A percentile compares a stretch with the other conserved stretches of the same genome.
Evolutionary conservation across 2,113 vertebrate species (phyloP).

Genomic region (Gobio gobio): DNA sequence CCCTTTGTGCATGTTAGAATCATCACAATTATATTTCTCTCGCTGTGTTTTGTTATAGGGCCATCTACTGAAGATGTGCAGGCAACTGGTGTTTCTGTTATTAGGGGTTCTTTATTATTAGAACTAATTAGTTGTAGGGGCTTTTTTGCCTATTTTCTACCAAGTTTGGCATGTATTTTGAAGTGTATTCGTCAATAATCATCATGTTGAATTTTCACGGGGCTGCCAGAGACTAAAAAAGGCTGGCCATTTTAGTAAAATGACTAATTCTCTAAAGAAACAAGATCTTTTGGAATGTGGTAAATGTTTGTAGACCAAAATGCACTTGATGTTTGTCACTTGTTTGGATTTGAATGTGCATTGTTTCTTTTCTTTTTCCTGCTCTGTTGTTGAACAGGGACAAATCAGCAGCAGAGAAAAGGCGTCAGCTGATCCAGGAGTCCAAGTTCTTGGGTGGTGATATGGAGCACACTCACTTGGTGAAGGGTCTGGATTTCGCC

Average conservation of each 20-base stretch:
- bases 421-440: conserved; percentile 97
- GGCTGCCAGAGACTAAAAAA: too few relatives aligned
- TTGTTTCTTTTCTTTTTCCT: background rate
- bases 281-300: too few relatives aligned
- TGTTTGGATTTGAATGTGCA: background rate
- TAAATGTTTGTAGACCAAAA: too few relatives aligned
- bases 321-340: too few relatives aligned
- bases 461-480: conserved; percentile 99
- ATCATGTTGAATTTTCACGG: too few relatives aligned
- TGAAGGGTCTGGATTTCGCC: conserved; percentile 98
- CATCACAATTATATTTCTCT: background rate
- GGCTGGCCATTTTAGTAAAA: too few relatives aligned
- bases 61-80: background rate
- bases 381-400: conserved; percentile 73
- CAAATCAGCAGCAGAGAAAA: conserved; percentile 96
- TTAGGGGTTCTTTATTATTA: background rate
- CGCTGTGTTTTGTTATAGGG: background rate
- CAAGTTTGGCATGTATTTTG: too few relatives aligned
- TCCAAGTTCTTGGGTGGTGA: conserved; percentile 99
- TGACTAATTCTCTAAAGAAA: too few relatives aligned
- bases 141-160: too few relatives aligned
- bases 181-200: too few relatives aligned
- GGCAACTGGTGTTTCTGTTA: background rate
- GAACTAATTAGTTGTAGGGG: background rate
- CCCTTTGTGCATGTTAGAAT: background rate